Evolutionary conservation across 1,140 invertebrate species (phyloP).

Genomic region (Aphaenogaster ashmeadi): DNA sequence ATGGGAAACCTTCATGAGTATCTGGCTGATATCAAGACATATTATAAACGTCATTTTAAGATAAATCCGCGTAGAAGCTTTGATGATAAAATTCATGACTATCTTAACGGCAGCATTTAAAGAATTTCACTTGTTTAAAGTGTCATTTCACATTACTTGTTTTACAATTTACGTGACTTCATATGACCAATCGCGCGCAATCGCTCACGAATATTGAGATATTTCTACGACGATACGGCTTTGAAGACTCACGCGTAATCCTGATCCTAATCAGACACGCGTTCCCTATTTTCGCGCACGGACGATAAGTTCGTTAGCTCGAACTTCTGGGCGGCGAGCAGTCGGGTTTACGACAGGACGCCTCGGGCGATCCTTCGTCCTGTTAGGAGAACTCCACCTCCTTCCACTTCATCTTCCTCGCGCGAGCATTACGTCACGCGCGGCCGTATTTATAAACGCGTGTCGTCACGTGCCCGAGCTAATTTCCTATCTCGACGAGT

Average conservation of each 20-base stretch:
- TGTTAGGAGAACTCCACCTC: conserved; percentile 58
- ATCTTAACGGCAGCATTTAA: conserved; percentile 1
- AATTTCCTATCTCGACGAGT: conserved; percentile 38
- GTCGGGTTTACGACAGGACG: conserved; percentile 59
- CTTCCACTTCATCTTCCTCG: conserved; percentile 53
- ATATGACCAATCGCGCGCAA: background rate
- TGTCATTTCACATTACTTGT: background rate
- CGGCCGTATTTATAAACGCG: conserved; percentile 54
- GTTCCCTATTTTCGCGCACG: conserved; percentile 4
- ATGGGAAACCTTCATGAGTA: background rate
- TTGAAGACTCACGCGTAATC: conserved; percentile 11
- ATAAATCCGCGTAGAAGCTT: background rate
- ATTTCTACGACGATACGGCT: background rate
- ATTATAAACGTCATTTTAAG: background rate
- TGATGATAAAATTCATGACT: background rate
- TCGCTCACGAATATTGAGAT: conserved; percentile 9
- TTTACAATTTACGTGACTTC: background rate
- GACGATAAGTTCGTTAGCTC: conserved; percentile 67
- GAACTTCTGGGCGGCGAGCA: conserved; percentile 65
- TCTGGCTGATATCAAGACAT: background rate
- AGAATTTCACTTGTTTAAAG: background rate
- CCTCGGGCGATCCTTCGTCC: conserved; percentile 56
- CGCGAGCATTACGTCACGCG: conserved; percentile 44
- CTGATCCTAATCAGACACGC: conserved; percentile 1
- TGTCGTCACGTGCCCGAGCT: conserved; percentile 54